Percentiles rank a stretch among this genome's conserved stretches.
Evolutionary conservation across 2,113 vertebrate species (phyloP).

Genomic region (Syngnathus typhle): DNA sequence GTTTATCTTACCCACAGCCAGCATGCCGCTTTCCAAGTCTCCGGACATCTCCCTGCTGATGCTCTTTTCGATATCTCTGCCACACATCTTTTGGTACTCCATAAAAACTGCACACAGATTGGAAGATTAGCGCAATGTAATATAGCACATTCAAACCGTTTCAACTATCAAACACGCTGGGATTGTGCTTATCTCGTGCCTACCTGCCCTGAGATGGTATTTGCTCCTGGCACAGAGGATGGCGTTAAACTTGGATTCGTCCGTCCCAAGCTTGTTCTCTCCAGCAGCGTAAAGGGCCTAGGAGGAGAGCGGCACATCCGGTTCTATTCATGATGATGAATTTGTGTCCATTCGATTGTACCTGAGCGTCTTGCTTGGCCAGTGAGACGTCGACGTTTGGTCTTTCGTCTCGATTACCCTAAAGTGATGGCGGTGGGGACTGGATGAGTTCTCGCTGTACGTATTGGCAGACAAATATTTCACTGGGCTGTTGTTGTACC

Average conservation of each 20-base stretch:
- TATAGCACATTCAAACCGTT: too few species aligned
- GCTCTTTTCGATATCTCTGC: conserved; percentile 89
- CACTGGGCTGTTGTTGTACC: conserved; percentile 63
- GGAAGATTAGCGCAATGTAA: too few species aligned
- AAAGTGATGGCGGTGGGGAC: background rate
- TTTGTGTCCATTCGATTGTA: conserved; percentile 44
- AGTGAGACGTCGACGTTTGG: conserved; percentile 81
- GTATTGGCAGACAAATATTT: background rate
- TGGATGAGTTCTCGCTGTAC: background rate
- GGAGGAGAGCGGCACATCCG: background rate
- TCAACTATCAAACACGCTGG: background rate
- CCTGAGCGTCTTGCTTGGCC: conserved; percentile 92
- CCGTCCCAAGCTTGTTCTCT: conserved; percentile 92
- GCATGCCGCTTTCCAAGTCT: conserved; percentile 91
- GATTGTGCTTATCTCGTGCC: background rate
- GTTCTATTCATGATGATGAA: background rate
- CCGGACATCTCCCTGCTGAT: conserved; percentile 95
- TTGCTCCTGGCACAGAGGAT: conserved; percentile 89
- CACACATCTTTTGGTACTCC: conserved; percentile 91
- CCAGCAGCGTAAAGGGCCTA: conserved; percentile 88
- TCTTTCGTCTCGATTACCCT: conserved; percentile 90
- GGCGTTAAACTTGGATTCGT: conserved; percentile 96
- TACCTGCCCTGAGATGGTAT: conserved; percentile 89
- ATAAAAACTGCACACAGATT: conserved; percentile 77
- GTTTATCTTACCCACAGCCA: conserved; percentile 84